These are phyloP conservation scores for Cassiopea andromeda DNA, from an alignment of 30 jellyfish, hydroid and myxozoan species.

Conservation along the genomic window DNA sequence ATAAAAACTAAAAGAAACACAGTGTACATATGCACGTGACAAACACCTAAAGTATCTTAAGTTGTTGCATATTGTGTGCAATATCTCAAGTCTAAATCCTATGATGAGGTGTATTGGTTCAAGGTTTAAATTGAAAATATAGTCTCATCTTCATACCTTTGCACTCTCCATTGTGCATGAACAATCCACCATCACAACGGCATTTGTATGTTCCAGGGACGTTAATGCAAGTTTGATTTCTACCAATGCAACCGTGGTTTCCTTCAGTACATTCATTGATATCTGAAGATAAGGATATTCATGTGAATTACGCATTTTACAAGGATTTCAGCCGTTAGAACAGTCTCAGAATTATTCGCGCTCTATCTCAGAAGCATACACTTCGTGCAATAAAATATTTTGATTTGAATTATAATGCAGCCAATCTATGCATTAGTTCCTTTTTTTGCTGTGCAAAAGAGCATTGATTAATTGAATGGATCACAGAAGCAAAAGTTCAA, in stretches of 20 bases:
- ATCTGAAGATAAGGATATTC: not conserved
- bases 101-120: too few species aligned
- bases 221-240: constrained; percentile 55
- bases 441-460: too few species aligned
- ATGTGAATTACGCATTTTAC: not conserved
- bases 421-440: too few species aligned
- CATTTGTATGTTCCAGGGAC: constrained; percentile 51
- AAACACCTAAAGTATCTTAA: too few species aligned
- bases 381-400: too few species aligned
- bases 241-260: constrained; percentile 26
- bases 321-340: not conserved
- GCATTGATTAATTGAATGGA: too few species aligned
- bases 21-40: too few species aligned
- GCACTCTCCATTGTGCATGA: constrained; percentile 44
- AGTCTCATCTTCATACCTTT: not conserved
- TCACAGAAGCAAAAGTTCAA: too few species aligned
- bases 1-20: too few species aligned
- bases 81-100: too few species aligned
- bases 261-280: constrained; percentile 29
- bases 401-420: too few species aligned
- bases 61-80: too few species aligned
- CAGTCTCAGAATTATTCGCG: not conserved
- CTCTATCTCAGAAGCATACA: not conserved
- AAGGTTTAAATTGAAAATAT: not conserved
- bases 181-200: constrained; percentile 44